These are phyloP conservation scores for Lates japonicus DNA, from an alignment of 2,797 vertebrate genomes.

Conservation along the genomic window DNA sequence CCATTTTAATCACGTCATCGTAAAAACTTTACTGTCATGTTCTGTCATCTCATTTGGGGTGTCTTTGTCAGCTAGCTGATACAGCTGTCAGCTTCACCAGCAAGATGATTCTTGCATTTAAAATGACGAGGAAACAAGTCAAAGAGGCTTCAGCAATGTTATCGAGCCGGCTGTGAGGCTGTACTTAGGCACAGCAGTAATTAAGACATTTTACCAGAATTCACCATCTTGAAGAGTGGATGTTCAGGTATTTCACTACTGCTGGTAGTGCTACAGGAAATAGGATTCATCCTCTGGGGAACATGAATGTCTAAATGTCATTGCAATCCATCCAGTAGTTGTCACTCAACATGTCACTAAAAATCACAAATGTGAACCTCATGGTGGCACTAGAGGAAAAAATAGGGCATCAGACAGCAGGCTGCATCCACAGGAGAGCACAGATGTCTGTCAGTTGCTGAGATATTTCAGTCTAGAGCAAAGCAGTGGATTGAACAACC, in stretches of 20 bases:
- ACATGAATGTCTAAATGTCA: not conserved
- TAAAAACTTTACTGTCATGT: conserved; percentile 13
- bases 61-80: conserved; percentile 21
- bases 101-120: not conserved
- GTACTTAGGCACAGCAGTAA: too few relatives aligned
- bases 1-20: conserved; percentile 30
- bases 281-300: not conserved
- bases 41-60: not conserved
- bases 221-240: too few relatives aligned
- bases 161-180: too few relatives aligned
- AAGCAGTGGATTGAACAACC: too few relatives aligned
- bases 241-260: not conserved
- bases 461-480: not conserved
- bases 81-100: not conserved
- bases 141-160: not conserved
- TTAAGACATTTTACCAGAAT: too few relatives aligned
- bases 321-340: not conserved
- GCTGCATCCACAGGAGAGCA: not conserved
- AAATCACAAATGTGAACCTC: not conserved
- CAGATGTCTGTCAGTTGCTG: not conserved
- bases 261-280: not conserved
- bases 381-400: not conserved
- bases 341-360: not conserved
- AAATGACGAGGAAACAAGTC: not conserved
- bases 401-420: too few relatives aligned